phyloP scores from a whole-genome alignment of 1,140 invertebrate species.

The Paraescarpia echinospica region DNA sequence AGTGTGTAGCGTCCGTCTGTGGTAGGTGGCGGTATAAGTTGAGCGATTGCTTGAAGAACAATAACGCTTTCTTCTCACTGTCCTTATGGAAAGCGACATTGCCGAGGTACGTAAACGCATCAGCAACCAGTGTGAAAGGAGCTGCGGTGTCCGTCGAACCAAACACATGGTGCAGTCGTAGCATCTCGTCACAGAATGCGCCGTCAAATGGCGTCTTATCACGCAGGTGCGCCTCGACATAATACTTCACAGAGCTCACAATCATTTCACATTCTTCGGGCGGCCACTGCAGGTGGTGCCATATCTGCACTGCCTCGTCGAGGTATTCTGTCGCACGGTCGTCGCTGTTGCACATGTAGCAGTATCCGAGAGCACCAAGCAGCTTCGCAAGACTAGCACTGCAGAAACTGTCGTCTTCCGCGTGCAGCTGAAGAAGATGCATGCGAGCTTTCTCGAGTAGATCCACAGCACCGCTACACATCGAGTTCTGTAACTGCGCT shows the following conservation, averaged over 20 bases:
- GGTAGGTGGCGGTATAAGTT: neutral
- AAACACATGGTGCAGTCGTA: neutral
- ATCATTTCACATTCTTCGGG: conserved; percentile 14
- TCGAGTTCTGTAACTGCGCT: conserved; percentile 14
- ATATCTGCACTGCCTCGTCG: neutral
- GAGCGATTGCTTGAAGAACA: conserved; percentile 13
- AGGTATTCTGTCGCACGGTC: conserved; percentile 15
- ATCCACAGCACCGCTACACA: neutral
- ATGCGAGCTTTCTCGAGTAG: neutral
- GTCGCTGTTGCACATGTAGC: conserved; percentile 8
- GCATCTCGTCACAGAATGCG: neutral
- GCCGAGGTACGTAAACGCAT: conserved; percentile 19
- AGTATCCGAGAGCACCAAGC: conserved; percentile 12
- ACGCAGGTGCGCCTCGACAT: neutral
- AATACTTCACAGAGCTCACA: conserved; percentile 8
- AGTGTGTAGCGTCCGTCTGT: neutral
- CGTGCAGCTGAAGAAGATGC: neutral
- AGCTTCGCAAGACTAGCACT: neutral
- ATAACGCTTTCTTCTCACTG: conserved; percentile 11
- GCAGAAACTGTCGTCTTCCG: neutral
- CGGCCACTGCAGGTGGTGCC: conserved; percentile 10
- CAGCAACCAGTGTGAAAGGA: neutral
- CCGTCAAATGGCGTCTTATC: too few relatives aligned
- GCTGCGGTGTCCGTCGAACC: neutral
- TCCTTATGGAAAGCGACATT: conserved; percentile 17